A percentile compares a stretch with the other conserved stretches of the same genome.
Evolutionary conservation across 2,888 invertebrate species (phyloP).

Genomic region (Apodemia mormo): DNA sequence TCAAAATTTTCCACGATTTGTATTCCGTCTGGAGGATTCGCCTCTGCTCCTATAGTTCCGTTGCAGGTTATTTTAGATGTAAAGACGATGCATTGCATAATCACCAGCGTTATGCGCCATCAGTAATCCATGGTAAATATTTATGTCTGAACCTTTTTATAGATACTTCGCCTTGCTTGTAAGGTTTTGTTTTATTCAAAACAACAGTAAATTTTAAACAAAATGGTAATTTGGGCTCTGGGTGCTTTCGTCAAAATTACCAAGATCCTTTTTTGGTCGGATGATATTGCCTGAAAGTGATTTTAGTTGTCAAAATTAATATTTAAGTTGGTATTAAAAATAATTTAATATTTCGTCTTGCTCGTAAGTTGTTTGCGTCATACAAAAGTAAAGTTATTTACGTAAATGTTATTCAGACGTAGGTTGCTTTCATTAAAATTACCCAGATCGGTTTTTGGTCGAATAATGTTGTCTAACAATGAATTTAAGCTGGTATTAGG

Average conservation of each 20-base stretch:
- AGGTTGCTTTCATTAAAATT: too few relatives aligned
- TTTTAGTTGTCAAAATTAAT: too few relatives aligned
- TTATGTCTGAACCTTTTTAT: slow-evolving; percentile 62
- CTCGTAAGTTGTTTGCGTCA: background rate
- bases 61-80: slow-evolving; percentile 78
- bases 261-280: too few relatives aligned
- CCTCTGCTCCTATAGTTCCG: slow-evolving; percentile 66
- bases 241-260: too few relatives aligned
- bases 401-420: background rate
- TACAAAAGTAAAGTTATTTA: background rate
- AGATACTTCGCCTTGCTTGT: slow-evolving; percentile 13
- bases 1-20: slow-evolving; percentile 76
- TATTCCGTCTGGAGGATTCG: slow-evolving; percentile 76
- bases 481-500: too few relatives aligned
- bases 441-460: too few relatives aligned
- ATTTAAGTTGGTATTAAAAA: too few relatives aligned
- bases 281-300: too few relatives aligned
- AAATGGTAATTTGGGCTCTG: background rate
- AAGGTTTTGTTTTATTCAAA: background rate
- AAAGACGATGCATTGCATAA: slow-evolving; percentile 77
- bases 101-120: slow-evolving; percentile 75
- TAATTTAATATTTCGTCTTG: background rate
- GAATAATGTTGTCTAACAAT: too few relatives aligned
- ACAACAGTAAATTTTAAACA: background rate
- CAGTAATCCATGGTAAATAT: slow-evolving; percentile 75